Evolutionary conservation across 2,113 vertebrate genomes (phyloP).

Genomic region (Oceanites oceanicus): DNA sequence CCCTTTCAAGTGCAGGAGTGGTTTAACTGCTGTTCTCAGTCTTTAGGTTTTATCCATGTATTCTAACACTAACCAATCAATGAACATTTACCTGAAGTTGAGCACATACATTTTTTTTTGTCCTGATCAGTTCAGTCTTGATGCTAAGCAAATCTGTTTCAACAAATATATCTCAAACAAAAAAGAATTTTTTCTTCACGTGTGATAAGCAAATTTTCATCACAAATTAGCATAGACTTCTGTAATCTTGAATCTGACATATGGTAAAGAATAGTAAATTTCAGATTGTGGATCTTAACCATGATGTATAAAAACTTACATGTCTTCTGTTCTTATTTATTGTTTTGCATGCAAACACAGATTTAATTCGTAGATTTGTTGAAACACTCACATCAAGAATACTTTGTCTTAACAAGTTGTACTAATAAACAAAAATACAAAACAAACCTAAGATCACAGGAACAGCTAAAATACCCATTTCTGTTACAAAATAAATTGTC

Average conservation of each 20-base stretch:
- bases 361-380: background rate
- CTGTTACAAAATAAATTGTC: background rate
- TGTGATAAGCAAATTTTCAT: background rate
- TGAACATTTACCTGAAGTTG: background rate
- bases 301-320: background rate
- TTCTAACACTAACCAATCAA: background rate
- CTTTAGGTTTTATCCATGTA: background rate
- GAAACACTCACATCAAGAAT: slow-evolving; percentile 7
- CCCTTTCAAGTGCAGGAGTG: background rate
- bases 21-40: background rate
- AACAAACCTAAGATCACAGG: slow-evolving; percentile 30
- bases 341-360: slow-evolving; percentile 22
- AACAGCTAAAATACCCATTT: slow-evolving; percentile 46
- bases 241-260: slow-evolving; percentile 3
- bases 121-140: background rate
- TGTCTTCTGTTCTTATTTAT: slow-evolving; percentile 21
- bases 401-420: slow-evolving; percentile 24
- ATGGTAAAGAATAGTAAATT: background rate
- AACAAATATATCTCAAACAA: background rate
- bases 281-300: background rate
- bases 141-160: background rate
- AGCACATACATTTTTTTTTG: background rate
- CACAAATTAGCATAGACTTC: background rate
- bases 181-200: background rate
- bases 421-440: slow-evolving; percentile 54